Base-by-base conservation (phyloP, 2,888 invertebrate genomes). In the Arctia plantaginis region DNA sequence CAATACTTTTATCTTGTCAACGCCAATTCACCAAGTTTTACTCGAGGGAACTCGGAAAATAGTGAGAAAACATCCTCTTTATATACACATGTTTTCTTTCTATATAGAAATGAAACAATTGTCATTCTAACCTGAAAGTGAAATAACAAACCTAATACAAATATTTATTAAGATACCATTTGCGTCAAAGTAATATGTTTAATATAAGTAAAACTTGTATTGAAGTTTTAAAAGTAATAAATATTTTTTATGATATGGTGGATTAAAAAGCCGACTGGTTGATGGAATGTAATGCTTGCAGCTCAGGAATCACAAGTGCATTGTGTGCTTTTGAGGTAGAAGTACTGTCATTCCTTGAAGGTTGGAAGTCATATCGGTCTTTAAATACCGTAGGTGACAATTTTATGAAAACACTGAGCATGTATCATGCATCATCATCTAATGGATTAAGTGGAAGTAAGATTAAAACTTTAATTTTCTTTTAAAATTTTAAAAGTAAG, bases 1-100 rank as follows among this genome's bases (percentile, higher is more conserved):
- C 76, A 79, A 76, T 75, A 76, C 74, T 79, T 82, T 75, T 76
- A 82, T 75, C 73, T 80, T 74, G 67, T 73, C 82, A 71, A 78
- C 74, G 77, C 73, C 73, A 84, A 79, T 82, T 70, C 71, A n/a
- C 67, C 69, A 78, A 78, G 78, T 79, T 78, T 73, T 75, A 77
- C 77, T 75, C 76, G n/a, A 41, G 77, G 77, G 75, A 69, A 73
- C 74, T 27, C 65, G 55, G 66, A 44, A 75, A 69, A 73, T 73
- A 69, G 62, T 72, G 47, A 71, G 68, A 74, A 76, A 78, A 65
- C 73, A 76, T 68, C 74, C 71, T 67, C 71, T 69, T 75, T 74
- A 69, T 75, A 74, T 47, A 71, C 62, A 51, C 30, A 44, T 20
- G 55, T 68, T 73, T 73, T 55, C 70, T 69, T 66, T 75, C 62